Evolutionary conservation across 2,113 vertebrate genomes (phyloP).

Genomic region (Ceyx margarethae): DNA sequence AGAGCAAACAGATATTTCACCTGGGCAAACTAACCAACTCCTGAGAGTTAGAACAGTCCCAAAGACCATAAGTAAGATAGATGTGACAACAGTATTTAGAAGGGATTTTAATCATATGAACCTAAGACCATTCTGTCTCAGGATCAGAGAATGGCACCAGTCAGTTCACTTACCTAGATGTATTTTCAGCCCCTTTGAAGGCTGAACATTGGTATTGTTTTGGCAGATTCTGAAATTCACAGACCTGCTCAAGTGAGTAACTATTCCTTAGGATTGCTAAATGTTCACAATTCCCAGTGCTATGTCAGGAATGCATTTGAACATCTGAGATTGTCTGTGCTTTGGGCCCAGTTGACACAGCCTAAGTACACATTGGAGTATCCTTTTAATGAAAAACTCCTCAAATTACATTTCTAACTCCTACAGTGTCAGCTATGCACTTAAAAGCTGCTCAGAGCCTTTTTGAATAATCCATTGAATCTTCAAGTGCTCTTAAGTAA

Average conservation of each 20-base stretch:
- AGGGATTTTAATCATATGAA: background rate
- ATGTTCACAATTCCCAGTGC: background rate
- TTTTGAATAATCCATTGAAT: conserved; percentile 33
- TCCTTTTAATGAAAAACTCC: background rate
- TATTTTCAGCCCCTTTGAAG: background rate
- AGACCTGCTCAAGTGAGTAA: background rate
- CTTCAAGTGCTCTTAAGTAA: conserved; percentile 31
- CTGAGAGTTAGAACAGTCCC: background rate
- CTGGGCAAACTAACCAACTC: background rate
- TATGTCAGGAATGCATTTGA: conserved; percentile 43
- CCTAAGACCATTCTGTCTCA: background rate
- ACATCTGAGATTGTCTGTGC: background rate
- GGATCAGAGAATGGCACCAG: background rate
- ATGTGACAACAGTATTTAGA: background rate
- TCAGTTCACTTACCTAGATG: background rate
- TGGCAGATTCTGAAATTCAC: background rate
- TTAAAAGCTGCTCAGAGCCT: background rate
- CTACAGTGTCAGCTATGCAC: background rate
- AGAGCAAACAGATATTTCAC: background rate
- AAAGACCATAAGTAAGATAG: background rate
- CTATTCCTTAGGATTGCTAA: background rate
- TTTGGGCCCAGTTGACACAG: background rate
- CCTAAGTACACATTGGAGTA: conserved; percentile 8
- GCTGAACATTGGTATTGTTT: background rate
- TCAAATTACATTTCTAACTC: conserved; percentile 29